Evolutionary conservation across 2,113 vertebrate genomes (phyloP).

Genomic region (Phylloscopus whistleri): DNA sequence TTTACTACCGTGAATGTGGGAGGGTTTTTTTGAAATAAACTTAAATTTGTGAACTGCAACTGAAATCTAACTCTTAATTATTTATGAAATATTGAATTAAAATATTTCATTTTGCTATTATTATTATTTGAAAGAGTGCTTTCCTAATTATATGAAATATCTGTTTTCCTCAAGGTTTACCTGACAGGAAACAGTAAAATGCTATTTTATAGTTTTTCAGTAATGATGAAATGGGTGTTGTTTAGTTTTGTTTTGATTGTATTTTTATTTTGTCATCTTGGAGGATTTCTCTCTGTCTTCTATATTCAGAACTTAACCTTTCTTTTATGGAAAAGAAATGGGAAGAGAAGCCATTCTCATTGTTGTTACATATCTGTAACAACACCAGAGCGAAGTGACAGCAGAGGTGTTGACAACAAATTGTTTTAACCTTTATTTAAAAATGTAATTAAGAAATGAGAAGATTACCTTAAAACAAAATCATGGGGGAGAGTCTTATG

Average conservation of each 20-base stretch:
- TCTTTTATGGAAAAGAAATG: not conserved
- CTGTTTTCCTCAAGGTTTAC: slow-evolving; percentile 24
- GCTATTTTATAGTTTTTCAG: not conserved
- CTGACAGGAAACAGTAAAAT: slow-evolving; percentile 41
- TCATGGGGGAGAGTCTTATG: not conserved
- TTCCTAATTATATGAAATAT: slow-evolving; percentile 40
- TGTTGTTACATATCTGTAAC: not conserved
- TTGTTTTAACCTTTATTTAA: slow-evolving; percentile 27
- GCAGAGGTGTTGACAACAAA: not conserved
- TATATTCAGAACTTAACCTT: not conserved
- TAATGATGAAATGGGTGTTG: not conserved
- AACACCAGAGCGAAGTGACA: not conserved
- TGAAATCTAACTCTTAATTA: not conserved
- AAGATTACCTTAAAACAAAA: not conserved
- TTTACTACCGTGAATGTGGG: not conserved
- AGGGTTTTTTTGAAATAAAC: not conserved
- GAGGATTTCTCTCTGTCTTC: not conserved
- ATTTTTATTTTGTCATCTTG: not conserved
- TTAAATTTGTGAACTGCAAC: slow-evolving; percentile 30
- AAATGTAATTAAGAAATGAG: slow-evolving; percentile 38
- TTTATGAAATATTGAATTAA: slow-evolving; percentile 38
- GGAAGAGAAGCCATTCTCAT: not conserved
- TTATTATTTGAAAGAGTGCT: slow-evolving; percentile 21
- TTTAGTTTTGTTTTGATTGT: not conserved
- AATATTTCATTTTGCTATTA: not conserved